Conservation (phyloP, 92 coral and sea anemone species). For the Actinostola sp. region DNA sequence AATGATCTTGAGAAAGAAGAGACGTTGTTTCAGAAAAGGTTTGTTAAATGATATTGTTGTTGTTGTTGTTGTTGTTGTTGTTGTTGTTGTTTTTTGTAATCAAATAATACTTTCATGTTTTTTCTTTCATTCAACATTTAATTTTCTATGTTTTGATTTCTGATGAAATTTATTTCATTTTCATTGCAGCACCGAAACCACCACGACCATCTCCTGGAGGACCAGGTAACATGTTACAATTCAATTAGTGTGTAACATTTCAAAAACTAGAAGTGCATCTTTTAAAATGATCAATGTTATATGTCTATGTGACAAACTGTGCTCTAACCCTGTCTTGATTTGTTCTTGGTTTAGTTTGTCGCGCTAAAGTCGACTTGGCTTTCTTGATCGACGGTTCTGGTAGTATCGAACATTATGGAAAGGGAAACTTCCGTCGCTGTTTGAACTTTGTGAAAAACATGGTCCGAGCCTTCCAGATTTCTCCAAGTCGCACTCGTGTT, state of each 20-base stretch:
- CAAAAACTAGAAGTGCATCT: no score
- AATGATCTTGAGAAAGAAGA: conserved; percentile 11
- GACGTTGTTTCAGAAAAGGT: conserved; percentile 32
- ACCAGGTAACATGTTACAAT: neutral
- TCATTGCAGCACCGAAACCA: no score
- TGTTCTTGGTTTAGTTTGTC: conserved; percentile 33
- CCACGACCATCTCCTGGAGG: conserved; percentile 1
- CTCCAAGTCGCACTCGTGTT: conserved; percentile 52
- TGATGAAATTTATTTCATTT: no score
- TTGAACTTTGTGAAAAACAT: conserved; percentile 62
- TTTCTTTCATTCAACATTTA: no score
- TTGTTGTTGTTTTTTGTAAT: neutral
- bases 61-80: conserved; percentile 20
- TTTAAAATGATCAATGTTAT: neutral
- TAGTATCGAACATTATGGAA: conserved; percentile 32
- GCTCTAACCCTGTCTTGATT: neutral
- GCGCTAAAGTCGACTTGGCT: conserved; percentile 53
- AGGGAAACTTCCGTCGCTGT: conserved; percentile 69
- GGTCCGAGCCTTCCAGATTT: conserved; percentile 54
- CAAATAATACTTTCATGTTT: no score
- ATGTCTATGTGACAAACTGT: no score
- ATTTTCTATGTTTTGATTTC: no score
- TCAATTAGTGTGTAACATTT: no score
- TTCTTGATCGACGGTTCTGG: conserved; percentile 77
- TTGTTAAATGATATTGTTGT: neutral